Percentiles rank a stretch among this genome's conserved stretches.
Conservation (phyloP, 2,888 invertebrate species). For the Cataglyphis livida region DNA sequence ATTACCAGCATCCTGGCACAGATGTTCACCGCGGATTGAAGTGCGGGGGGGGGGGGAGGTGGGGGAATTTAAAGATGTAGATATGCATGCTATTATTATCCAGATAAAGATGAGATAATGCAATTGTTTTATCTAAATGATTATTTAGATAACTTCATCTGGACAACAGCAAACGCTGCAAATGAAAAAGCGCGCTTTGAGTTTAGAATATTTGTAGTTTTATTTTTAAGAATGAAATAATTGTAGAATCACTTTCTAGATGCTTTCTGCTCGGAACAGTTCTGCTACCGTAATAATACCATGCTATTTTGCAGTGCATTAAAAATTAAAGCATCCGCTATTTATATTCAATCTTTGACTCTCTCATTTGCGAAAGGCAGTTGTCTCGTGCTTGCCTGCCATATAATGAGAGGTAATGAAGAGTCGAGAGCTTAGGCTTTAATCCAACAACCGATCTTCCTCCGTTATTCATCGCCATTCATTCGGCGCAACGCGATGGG, state of each 20-base stretch:
- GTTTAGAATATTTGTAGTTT: background rate
- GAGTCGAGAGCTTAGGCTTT: background rate
- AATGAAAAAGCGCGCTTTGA: background rate
- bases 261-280: background rate
- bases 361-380: background rate
- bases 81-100: no score
- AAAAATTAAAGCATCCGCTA: constrained; percentile 1
- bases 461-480: constrained; percentile 25
- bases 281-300: background rate
- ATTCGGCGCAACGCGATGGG: constrained; percentile 11
- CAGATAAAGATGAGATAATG: no score
- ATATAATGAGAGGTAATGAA: constrained; percentile 7
- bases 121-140: no score
- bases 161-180: no score
- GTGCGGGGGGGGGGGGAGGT: no score
- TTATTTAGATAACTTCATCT: no score
- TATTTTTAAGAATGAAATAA: background rate
- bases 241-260: background rate
- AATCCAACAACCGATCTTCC: constrained; percentile 6
- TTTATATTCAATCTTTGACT: constrained; percentile 8
- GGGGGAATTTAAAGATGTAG: no score
- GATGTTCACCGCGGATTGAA: no score
- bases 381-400: background rate
- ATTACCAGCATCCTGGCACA: no score
- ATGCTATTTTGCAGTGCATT: background rate